Percentiles rank a stretch among this genome's conserved stretches.
phyloP scores from a whole-genome alignment of 2,888 invertebrate species.

The Steromphala cineraria region DNA sequence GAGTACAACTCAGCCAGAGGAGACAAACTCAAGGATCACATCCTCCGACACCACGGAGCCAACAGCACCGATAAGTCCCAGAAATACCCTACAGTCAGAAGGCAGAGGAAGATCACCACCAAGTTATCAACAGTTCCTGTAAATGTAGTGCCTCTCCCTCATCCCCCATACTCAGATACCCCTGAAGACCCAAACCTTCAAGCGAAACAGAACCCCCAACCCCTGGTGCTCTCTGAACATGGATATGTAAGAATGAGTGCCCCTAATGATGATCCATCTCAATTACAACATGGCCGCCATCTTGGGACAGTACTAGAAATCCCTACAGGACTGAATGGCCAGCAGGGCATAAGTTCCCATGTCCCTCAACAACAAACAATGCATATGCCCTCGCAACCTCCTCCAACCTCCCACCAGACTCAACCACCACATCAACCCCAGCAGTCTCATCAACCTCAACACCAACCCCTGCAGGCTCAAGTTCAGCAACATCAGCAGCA shows the following conservation, averaged over 20 bases:
- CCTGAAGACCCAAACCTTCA: background rate
- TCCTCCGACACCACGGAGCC: constrained; percentile 76
- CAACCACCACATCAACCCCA: background rate
- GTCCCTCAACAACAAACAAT: background rate
- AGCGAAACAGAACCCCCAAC: background rate
- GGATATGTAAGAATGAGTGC: background rate
- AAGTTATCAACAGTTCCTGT: background rate
- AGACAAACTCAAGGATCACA: constrained; percentile 81
- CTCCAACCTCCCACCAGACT: background rate
- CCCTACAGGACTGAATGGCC: background rate
- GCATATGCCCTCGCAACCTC: background rate
- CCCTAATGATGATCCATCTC: background rate
- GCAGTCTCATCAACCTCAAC: background rate
- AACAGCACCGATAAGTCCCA: constrained; percentile 46
- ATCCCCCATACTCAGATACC: background rate
- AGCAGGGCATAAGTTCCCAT: background rate
- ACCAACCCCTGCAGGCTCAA: background rate
- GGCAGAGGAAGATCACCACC: background rate
- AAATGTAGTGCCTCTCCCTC: constrained; percentile 8
- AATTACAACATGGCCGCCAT: background rate
- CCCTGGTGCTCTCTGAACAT: constrained; percentile 3
- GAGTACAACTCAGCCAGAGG: constrained; percentile 81
- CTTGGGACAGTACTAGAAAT: background rate
- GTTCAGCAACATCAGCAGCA: constrained; percentile 4
- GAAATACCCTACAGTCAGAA: constrained; percentile 4